phyloP scores from a whole-genome alignment of 2,113 vertebrate genomes.

The Ia io region DNA sequence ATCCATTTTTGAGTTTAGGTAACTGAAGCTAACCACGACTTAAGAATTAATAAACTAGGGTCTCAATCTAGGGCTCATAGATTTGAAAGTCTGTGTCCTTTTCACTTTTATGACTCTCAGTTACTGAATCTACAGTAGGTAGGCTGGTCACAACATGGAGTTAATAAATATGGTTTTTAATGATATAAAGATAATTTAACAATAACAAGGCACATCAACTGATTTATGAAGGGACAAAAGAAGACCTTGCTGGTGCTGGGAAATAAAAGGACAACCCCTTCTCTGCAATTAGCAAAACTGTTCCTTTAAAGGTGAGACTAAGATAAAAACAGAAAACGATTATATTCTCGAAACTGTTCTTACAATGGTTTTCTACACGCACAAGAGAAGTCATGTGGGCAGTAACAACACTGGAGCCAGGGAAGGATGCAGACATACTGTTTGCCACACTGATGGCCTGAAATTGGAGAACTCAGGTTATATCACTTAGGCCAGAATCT shows the following conservation, averaged over 20 bases:
- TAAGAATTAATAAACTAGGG: neutral
- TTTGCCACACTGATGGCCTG: conserved; percentile 39
- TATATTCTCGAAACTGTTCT: conserved; percentile 21
- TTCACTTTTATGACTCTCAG: neutral
- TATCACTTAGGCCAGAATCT: conserved; percentile 44
- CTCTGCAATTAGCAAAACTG: neutral
- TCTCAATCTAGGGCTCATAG: neutral
- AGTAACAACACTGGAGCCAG: conserved; percentile 56
- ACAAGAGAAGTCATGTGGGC: conserved; percentile 41
- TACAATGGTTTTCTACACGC: conserved; percentile 6
- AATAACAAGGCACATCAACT: neutral
- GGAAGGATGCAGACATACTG: conserved; percentile 34
- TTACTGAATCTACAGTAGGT: neutral
- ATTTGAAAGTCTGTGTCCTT: neutral
- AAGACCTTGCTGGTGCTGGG: neutral
- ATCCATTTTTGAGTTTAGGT: neutral
- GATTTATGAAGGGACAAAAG: neutral
- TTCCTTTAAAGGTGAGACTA: conserved; percentile 46
- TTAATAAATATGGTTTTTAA: neutral
- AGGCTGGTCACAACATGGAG: neutral
- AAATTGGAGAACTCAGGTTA: neutral
- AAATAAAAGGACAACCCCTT: neutral
- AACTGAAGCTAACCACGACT: neutral
- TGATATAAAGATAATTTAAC: neutral
- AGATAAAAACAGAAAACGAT: conserved; percentile 39